Evolutionary conservation across 37 sponge, comb jelly and placozoan species (phyloP), one percentile per base, ranked within the genome.

Genomic region (Ephydatia muelleri): DNA sequence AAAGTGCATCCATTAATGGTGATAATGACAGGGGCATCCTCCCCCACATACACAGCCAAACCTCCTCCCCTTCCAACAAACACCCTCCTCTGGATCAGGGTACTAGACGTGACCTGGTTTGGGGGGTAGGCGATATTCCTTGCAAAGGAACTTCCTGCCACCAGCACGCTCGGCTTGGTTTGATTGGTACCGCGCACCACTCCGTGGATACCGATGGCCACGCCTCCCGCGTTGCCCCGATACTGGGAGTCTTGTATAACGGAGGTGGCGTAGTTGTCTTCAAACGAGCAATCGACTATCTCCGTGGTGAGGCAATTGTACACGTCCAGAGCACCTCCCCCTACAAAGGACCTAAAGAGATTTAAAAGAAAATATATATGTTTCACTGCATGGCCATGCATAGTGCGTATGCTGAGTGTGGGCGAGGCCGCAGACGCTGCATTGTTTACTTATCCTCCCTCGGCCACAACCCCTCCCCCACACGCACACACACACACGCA

Each of bases 51-150:
- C 28, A 79, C 27, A 12, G 65, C 80, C 64, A 79, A 14, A 6
- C 65, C 80, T 14, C 80, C 80, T 64, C 80, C 80, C 35, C 80
- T 47, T 30, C 80, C 66, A 25, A 65, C 32, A 64, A 79, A 79
- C 26, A 79, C 65, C 28, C 64, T 34, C 27, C 35, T 79, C 66
- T 34, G 28, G 16, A 36, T 21, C 29, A 64, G 25, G 67, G 67
- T 65, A 64, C 65, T 34, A 64, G 80, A 79, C 5, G 80, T 29
- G 16, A 38, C 36, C 27, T 28, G 30, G 36, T 35, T 37, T 25
- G 13, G 11, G 11, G 69, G 43, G n/a, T 37, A 26, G 26, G 85
- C 85, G 22, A 69, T 77, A 70, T 84, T 84, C 40, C 77, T 48
- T 32, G 34, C n/a, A 40, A 84, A 77, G 38, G 5, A n/a, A 33